phyloP scores from a whole-genome alignment of 2,113 vertebrate genomes.

The Echinops telfairi region DNA sequence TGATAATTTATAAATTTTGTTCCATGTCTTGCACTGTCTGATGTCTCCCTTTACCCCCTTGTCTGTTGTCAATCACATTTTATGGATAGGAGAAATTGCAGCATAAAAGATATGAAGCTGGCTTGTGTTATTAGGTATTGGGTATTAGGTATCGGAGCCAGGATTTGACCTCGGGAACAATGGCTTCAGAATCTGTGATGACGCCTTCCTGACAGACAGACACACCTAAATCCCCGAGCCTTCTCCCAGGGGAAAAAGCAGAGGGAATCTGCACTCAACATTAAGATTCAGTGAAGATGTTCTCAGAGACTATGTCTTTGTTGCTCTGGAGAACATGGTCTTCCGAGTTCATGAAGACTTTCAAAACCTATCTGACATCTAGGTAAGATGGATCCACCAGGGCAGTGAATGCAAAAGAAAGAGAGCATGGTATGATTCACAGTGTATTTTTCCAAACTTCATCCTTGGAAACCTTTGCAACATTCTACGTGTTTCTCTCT shows the following conservation, averaged over 20 bases:
- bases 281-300: neutral
- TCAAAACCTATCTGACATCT: neutral
- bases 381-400: neutral
- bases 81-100: neutral
- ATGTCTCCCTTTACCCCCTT: no score
- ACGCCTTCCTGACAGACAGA: neutral
- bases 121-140: neutral
- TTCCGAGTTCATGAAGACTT: neutral
- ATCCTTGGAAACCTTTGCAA: neutral
- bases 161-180: neutral
- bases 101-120: neutral
- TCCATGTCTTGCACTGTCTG: no score
- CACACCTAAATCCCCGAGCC: neutral
- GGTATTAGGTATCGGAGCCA: neutral
- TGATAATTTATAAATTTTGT: no score
- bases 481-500: neutral
- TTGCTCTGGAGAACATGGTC: neutral
- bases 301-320: neutral
- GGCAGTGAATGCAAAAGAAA: neutral
- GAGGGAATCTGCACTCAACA: neutral
- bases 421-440: no score
- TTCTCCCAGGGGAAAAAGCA: neutral
- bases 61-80: neutral
- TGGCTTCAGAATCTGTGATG: neutral
- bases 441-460: neutral